Evolutionary conservation across 2,797 vertebrate genomes (phyloP).

Genomic region (Coregonus ussuriensis): DNA sequence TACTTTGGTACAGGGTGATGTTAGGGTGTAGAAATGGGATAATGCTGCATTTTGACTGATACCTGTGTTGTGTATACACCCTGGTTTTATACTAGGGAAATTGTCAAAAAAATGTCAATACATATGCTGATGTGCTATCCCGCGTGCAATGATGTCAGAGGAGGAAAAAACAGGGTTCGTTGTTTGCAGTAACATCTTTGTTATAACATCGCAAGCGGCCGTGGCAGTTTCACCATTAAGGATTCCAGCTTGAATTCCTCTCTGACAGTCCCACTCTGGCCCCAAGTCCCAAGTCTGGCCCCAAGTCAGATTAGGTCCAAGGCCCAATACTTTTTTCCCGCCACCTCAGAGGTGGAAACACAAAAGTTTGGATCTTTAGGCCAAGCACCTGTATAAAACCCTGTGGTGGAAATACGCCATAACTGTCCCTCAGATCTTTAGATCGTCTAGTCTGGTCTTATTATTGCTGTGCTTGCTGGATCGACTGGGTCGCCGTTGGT

Average conservation of each 20-base stretch:
- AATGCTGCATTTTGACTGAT: no score
- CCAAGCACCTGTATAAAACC: background rate
- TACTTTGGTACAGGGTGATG: background rate
- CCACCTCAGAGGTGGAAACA: background rate
- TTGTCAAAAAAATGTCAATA: background rate
- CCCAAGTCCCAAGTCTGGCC: no score
- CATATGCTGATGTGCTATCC: no score
- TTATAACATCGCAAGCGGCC: no score
- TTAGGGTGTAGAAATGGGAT: background rate
- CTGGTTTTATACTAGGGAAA: background rate
- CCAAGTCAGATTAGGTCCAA: no score
- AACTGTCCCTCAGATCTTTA: conserved; percentile 69
- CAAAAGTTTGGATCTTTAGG: background rate
- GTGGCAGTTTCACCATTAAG: no score
- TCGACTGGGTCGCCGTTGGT: conserved; percentile 73
- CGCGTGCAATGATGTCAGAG: no score
- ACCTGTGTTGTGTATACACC: background rate
- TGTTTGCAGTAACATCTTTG: no score
- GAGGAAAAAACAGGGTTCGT: no score
- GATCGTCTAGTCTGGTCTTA: conserved; percentile 76
- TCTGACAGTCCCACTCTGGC: no score
- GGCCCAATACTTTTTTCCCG: no score
- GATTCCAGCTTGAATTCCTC: no score
- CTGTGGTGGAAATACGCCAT: background rate
- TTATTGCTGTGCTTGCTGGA: conserved; percentile 80